Evolutionary conservation across 2,797 vertebrate species (phyloP).

Genomic region (Gymnocypris eckloni): DNA sequence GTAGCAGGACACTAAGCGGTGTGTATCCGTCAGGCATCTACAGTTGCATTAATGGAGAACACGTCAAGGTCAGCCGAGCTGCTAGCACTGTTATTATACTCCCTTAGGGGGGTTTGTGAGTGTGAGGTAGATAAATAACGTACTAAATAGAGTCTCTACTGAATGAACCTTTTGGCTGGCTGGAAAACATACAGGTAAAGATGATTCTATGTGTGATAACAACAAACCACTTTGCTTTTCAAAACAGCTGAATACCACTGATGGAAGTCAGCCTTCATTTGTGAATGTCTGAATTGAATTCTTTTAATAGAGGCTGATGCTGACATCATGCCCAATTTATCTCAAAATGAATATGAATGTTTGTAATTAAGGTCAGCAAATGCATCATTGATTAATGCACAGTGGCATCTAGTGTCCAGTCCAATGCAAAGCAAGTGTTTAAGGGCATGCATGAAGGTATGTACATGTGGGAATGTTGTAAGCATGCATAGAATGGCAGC

Average conservation of each 20-base stretch:
- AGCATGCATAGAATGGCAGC: neutral
- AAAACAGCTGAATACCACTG: conserved; percentile 10
- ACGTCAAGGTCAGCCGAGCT: conserved; percentile 14
- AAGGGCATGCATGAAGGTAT: too few species aligned
- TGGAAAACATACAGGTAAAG: neutral
- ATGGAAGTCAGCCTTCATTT: conserved; percentile 4
- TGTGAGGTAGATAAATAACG: conserved; percentile 18
- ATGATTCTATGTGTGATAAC: neutral
- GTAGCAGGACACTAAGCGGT: neutral
- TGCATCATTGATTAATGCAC: conserved; percentile 23
- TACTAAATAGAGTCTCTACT: neutral
- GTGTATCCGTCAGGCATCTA: neutral
- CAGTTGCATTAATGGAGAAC: neutral
- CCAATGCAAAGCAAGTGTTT: conserved; percentile 41
- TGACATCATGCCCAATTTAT: neutral
- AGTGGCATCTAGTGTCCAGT: conserved; percentile 60
- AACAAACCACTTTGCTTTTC: conserved; percentile 5
- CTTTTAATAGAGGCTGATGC: neutral
- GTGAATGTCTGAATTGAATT: conserved; percentile 9
- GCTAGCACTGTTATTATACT: neutral
- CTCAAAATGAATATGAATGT: neutral
- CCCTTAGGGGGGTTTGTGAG: neutral
- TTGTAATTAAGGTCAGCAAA: conserved; percentile 15
- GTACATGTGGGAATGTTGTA: neutral
- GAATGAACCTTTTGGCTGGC: neutral